Evolutionary conservation across 2,797 vertebrate species (phyloP), one percentile per base, ranked within the genome.

Genomic region (Trachops cirrhosus): DNA sequence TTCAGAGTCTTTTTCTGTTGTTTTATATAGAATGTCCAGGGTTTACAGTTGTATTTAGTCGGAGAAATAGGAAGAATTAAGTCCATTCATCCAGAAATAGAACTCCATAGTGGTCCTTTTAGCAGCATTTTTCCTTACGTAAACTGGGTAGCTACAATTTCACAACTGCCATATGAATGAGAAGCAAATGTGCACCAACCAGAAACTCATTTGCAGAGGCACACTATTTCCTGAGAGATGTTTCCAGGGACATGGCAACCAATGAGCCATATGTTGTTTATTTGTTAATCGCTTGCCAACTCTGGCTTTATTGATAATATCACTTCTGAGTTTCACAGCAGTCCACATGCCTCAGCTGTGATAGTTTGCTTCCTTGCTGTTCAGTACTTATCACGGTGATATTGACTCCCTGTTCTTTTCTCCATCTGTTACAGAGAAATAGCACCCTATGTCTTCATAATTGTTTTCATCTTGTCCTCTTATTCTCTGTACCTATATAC

Each of bases 251-350:
- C 86, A 74, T 41, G 59, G 75, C 79, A 97, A 97, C 95, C 92
- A 64, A 91, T 52, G 92, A 86, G 86, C 95, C 95, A 92, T 97
- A 96, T 96, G 97, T 57, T 96, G 95, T 95, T 98, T 97, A 96
- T 97, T 97, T 97, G 97, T 93, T 97, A 93, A 54, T 93, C 83
- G 74, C 80, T 95, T 92, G 89, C 95, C 96, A 93, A 92, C 94
- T 97, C 89, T 88, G 94, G 89, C 96, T 97, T 96, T 97, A 97
- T 93, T 95, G 92, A 97, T 96, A 95, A 97, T 92, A 90, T 78
- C 95, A 92, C 86, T 96, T 96, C 67, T 95, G 91, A 52, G 93
- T 90, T 86, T 95, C 95, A 46, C 93, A 82, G 96, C 94, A 88
- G 95, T 64, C 91, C 19, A 2, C 74, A 22, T 94, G 92, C 89